Percentiles rank a stretch among this genome's conserved stretches.
Evolutionary conservation across 2,797 vertebrate species (phyloP).

Genomic region (Gymnoscopelus braueri): DNA sequence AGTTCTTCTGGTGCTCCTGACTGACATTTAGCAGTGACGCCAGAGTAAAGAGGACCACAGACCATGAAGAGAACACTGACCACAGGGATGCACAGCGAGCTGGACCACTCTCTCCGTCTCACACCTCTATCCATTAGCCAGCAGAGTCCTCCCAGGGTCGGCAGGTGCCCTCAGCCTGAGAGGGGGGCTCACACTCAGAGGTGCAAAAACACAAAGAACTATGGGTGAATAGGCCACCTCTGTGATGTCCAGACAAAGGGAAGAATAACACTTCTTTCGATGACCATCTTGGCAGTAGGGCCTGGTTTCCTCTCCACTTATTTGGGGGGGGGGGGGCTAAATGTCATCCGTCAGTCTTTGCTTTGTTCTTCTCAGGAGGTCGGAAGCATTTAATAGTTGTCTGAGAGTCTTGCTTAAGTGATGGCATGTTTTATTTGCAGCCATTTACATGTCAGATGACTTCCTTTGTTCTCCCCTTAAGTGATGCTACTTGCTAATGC

Average conservation of each 20-base stretch:
- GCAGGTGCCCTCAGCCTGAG: constrained; percentile 42
- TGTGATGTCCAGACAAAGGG: constrained; percentile 53
- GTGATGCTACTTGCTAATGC: not conserved
- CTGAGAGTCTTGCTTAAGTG: constrained; percentile 22
- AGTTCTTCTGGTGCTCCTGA: constrained; percentile 49
- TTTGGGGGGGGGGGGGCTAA: constrained; percentile 50
- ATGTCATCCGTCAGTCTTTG: constrained; percentile 64
- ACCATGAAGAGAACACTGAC: constrained; percentile 58
- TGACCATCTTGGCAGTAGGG: constrained; percentile 42
- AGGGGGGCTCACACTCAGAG: constrained; percentile 43
- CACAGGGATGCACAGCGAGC: constrained; percentile 51
- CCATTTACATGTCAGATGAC: constrained; percentile 1
- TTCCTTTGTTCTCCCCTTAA: constrained; percentile 7
- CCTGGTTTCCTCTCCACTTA: constrained; percentile 40
- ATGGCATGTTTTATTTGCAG: constrained; percentile 2
- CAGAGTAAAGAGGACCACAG: constrained; percentile 55
- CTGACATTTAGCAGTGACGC: constrained; percentile 70
- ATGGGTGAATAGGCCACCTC: constrained; percentile 36
- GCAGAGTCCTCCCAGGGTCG: constrained; percentile 36
- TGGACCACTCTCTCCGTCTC: constrained; percentile 48
- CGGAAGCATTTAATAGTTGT: constrained; percentile 46
- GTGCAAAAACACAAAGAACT: constrained; percentile 54
- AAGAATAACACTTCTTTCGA: constrained; percentile 55
- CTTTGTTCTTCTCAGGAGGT: constrained; percentile 58
- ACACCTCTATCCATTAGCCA: constrained; percentile 62